These are phyloP conservation scores for Astur gentilis DNA, from an alignment of 2,113 vertebrate species.

Conservation along the genomic window DNA sequence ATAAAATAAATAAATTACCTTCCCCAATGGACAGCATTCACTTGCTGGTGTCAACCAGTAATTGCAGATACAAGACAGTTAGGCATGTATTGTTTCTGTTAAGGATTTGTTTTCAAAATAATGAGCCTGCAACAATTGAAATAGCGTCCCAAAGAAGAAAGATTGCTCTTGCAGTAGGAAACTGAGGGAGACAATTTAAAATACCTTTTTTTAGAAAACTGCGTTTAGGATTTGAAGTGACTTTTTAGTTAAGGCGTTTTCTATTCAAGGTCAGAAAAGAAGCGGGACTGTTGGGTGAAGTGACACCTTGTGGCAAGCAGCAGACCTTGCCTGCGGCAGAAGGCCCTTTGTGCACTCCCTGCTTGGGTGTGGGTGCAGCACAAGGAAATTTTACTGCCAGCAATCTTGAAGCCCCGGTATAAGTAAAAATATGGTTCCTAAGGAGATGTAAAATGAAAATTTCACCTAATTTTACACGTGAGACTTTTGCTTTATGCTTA, in stretches of 20 bases:
- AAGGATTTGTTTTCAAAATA: neutral
- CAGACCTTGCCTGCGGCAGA: neutral
- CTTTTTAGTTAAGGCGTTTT: accelerated
- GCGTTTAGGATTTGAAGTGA: neutral
- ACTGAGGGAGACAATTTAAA: neutral
- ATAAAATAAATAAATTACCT: neutral
- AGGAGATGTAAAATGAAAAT: neutral
- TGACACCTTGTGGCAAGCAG: slow-evolving; percentile 21
- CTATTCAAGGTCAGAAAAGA: accelerated
- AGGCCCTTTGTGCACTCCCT: neutral
- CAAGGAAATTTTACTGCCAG: neutral
- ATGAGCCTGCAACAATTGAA: neutral
- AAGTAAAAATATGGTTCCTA: neutral
- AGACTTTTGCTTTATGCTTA: neutral
- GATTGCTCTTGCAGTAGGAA: neutral
- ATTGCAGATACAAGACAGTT: neutral
- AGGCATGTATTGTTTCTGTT: neutral
- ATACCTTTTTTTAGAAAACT: neutral
- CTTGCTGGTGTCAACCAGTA: neutral
- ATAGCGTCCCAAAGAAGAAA: neutral
- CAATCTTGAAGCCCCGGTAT: accelerated
- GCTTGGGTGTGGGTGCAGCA: neutral
- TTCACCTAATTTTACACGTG: neutral
- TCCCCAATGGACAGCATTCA: neutral
- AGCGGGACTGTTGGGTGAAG: neutral